Evolutionary conservation across 2,113 vertebrate species (phyloP), one percentile per base, ranked within the genome.

Genomic region (Nannobrachium achirus): DNA sequence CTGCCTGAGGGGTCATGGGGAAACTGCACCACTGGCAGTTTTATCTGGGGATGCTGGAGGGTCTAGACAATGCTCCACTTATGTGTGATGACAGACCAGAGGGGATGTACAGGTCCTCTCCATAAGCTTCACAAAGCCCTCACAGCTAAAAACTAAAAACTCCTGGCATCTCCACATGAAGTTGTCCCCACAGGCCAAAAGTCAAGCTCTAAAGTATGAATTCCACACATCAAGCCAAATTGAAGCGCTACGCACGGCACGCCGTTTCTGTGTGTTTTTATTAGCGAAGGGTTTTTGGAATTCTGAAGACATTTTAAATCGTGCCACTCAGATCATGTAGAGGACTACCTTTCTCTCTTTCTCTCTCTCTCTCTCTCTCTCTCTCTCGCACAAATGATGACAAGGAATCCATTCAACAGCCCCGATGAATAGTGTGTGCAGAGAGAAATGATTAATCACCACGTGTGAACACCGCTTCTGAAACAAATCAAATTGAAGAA

Each of bases 21-120:
- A 92, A 90, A 91, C 76, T 87, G 84, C 87, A 89, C 86, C 81
- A 83, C 62, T 72, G 89, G 90, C 89, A 88, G 73, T 91, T 90
- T 86, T 82, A 87, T 85, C 81, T 71, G 70, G 80, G 82, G 75
- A 74, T 81, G 87, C 80, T 86, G 84, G 76, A 72, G 84, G 88
- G 85, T 75, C 80, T 74, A 86, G 86, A 84, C 86, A 80, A 83
- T 78, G 83, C 73, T 71, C 62, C 84, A 71, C 80, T 91, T 89
- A 90, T 80, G 80, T 81, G 60, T 85, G 89, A 88, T 88, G 89
- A 90, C 86, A 89, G 85, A 89, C 88, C 66, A 70, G 77, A 82
- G 87, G 85, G 80, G 81, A 83, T 83, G 71, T 87, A 84, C 68
- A 66, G 63, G 67, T 71, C 69, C 57, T 69, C 65, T 82, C 68